These are phyloP conservation scores for Melanaphis sacchari DNA, from an alignment of 1,140 invertebrate species.

Conservation along the genomic window DNA sequence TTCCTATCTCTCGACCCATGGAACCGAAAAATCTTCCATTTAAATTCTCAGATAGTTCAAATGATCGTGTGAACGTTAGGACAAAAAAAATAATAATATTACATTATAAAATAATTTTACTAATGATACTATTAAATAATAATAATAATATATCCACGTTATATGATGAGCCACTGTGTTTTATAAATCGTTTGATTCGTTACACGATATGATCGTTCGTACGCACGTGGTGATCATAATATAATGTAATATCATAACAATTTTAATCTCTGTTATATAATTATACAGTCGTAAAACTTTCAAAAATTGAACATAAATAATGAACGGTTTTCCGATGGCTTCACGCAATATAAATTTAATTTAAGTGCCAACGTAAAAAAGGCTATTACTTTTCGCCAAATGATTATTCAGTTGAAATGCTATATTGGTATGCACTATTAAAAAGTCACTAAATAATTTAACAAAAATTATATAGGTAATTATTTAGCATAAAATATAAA, in stretches of 20 bases:
- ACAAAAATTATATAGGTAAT: not conserved
- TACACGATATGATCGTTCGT: too few relatives aligned
- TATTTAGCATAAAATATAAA: not conserved
- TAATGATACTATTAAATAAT: too few relatives aligned
- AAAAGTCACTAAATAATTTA: not conserved
- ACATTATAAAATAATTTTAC: not conserved
- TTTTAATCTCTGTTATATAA: not conserved
- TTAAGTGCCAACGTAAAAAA: not conserved
- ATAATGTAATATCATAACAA: not conserved
- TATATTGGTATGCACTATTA: not conserved
- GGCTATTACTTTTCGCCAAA: not conserved
- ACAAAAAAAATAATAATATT: not conserved
- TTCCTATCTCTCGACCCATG: not conserved
- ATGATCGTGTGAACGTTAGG: not conserved
- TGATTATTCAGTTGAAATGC: not conserved
- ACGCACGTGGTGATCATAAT: not conserved
- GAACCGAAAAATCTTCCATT: not conserved
- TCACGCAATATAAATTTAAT: not conserved
- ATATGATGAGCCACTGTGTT: not conserved
- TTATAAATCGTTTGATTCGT: not conserved
- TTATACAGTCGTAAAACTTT: not conserved
- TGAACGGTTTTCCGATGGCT: not conserved
- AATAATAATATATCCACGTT: not conserved
- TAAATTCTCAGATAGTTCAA: not conserved
- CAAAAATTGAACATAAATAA: not conserved